Conservation (phyloP, 2,113 vertebrate genomes). For the Gobiocypris rarus region DNA sequence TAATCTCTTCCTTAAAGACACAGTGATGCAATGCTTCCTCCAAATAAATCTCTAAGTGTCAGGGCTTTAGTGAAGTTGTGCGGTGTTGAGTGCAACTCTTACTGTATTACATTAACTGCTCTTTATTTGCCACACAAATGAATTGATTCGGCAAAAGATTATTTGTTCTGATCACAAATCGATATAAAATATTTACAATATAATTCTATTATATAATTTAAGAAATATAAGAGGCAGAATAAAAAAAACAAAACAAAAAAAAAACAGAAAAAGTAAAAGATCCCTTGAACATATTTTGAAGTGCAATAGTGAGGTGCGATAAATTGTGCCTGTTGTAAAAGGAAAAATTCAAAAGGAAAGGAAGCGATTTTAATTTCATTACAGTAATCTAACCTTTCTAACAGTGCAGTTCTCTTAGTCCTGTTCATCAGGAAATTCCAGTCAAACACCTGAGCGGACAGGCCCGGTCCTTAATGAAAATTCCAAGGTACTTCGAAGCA, state of each 20-base stretch:
- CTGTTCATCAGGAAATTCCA: too few species aligned
- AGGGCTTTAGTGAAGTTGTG: conserved; percentile 2
- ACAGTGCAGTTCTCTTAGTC: conserved; percentile 54
- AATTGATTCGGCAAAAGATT: not conserved
- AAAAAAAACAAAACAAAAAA: not conserved
- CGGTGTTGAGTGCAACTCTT: not conserved
- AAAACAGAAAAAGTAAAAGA: not conserved
- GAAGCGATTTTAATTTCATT: conserved; percentile 57
- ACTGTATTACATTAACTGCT: not conserved
- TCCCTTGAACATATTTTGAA: not conserved
- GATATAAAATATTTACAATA: too few species aligned
- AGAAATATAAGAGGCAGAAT: not conserved
- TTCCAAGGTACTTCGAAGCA: conserved; percentile 66
- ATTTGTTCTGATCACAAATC: not conserved
- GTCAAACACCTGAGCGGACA: conserved; percentile 20
- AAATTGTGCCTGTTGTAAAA: conserved; percentile 31
- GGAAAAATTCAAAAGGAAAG: conserved; percentile 60
- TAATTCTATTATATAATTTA: not conserved
- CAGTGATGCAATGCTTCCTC: conserved; percentile 28
- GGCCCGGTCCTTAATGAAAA: conserved; percentile 65
- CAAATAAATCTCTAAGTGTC: conserved; percentile 47
- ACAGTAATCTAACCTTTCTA: conserved; percentile 58
- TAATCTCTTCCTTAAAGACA: conserved; percentile 74
- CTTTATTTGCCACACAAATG: not conserved
- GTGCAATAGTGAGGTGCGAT: not conserved